These are phyloP conservation scores for Thomomys bottae DNA, from an alignment of 2,113 vertebrate species.

Conservation along the genomic window DNA sequence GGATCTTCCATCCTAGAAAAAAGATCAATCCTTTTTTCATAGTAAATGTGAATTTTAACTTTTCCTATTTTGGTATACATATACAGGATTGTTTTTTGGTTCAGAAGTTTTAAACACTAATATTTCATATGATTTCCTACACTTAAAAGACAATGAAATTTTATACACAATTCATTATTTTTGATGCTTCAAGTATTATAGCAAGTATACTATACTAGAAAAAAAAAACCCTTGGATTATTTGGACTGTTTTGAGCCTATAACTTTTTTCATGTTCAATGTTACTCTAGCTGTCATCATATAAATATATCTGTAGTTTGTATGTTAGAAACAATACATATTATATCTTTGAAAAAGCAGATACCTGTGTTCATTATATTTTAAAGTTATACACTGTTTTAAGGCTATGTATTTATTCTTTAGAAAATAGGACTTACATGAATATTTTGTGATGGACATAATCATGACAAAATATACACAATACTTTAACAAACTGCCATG, in stretches of 20 bases:
- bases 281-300: slow-evolving; percentile 55
- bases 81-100: slow-evolving; percentile 35
- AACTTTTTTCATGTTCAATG: slow-evolving; percentile 66
- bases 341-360: slow-evolving; percentile 71
- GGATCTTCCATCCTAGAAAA: slow-evolving; percentile 56
- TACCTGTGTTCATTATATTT: slow-evolving; percentile 79
- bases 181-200: slow-evolving; percentile 51
- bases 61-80: slow-evolving; percentile 48
- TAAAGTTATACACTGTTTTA: slow-evolving; percentile 86
- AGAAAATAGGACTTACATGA: slow-evolving; percentile 88
- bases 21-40: slow-evolving; percentile 43
- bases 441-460: slow-evolving; percentile 83
- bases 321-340: slow-evolving; percentile 70
- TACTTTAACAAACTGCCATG: slow-evolving; percentile 89
- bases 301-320: slow-evolving; percentile 74
- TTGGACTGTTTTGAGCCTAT: slow-evolving; percentile 52
- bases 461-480: slow-evolving; percentile 87
- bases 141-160: slow-evolving; percentile 52
- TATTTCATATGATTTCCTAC: slow-evolving; percentile 52
- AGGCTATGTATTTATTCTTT: slow-evolving; percentile 88
- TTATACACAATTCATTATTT: slow-evolving; percentile 64
- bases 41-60: slow-evolving; percentile 60
- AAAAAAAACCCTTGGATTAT: slow-evolving; percentile 53
- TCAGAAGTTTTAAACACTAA: slow-evolving; percentile 59
- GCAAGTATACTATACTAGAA: slow-evolving; percentile 30